Conservation (phyloP, 2,113 vertebrate species). For the Hyperoodon ampullatus region DNA sequence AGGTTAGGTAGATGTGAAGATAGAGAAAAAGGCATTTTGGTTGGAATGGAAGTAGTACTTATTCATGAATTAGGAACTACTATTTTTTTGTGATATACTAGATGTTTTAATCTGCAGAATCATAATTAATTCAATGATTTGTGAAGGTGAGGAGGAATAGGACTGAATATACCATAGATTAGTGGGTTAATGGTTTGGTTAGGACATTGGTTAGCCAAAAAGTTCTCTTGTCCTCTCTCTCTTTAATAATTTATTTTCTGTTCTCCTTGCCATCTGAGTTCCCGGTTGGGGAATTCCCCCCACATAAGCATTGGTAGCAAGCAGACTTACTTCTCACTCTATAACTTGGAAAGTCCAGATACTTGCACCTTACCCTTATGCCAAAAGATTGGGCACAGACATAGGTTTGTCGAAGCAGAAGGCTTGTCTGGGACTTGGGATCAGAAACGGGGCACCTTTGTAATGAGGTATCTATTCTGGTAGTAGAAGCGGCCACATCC, state of each 20-base stretch:
- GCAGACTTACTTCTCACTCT: neutral
- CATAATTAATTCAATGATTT: constrained; percentile 1
- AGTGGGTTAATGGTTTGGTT: neutral
- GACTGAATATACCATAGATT: neutral
- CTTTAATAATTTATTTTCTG: neutral
- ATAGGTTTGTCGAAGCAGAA: neutral
- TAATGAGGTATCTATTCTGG: neutral
- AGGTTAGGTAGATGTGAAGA: neutral
- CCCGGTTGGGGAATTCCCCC: neutral
- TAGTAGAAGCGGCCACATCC: too few relatives aligned
- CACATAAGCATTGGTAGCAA: neutral
- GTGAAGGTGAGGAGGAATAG: neutral
- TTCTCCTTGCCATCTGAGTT: neutral
- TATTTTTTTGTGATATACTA: neutral
- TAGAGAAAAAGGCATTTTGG: neutral
- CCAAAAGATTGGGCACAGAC: neutral
- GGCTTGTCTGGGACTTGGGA: neutral
- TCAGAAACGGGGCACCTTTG: neutral
- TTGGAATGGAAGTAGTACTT: neutral
- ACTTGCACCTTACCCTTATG: neutral
- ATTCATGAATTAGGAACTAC: neutral
- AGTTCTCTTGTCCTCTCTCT: neutral
- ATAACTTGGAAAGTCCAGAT: neutral
- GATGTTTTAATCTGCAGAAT: neutral
- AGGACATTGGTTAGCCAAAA: neutral